phyloP scores from a whole-genome alignment of 2,888 invertebrate genomes.

The Phymatocera aterrima region DNA sequence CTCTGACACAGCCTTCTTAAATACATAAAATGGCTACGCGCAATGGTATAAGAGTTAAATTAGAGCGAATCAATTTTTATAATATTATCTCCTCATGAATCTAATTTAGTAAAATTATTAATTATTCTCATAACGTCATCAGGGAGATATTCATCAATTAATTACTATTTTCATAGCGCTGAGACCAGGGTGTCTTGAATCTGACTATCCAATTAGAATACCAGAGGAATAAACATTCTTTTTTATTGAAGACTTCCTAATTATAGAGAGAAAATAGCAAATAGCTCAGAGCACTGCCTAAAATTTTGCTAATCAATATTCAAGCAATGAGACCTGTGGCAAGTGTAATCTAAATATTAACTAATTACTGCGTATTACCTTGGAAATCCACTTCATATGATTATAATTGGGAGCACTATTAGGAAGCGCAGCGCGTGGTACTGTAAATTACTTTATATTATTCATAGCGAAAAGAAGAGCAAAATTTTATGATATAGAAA shows the following conservation, averaged over 20 bases:
- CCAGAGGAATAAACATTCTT: too few species aligned
- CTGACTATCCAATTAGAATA: not conserved
- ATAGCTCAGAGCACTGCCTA: too few species aligned
- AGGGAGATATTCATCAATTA: not conserved
- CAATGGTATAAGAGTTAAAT: slow-evolving; percentile 37
- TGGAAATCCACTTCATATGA: not conserved
- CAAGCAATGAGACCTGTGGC: not conserved
- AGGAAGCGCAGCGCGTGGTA: not conserved
- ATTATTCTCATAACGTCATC: not conserved
- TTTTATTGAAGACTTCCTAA: too few species aligned
- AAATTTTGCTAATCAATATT: too few species aligned
- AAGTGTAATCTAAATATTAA: not conserved
- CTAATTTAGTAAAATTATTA: not conserved
- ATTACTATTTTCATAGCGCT: not conserved
- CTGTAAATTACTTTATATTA: not conserved
- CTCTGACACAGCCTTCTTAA: not conserved
- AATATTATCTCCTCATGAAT: not conserved
- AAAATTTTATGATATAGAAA: not conserved
- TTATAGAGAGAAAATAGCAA: too few species aligned
- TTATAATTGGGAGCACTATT: slow-evolving; percentile 1
- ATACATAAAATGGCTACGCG: slow-evolving; percentile 21
- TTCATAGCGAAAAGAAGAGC: not conserved
- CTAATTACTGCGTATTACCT: not conserved
- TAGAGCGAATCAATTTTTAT: slow-evolving; percentile 17
- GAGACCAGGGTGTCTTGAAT: not conserved